Evolutionary conservation across 2,888 invertebrate genomes (phyloP), one percentile per base, ranked within the genome.

Genomic region (Leptarthrus brevirostris): DNA sequence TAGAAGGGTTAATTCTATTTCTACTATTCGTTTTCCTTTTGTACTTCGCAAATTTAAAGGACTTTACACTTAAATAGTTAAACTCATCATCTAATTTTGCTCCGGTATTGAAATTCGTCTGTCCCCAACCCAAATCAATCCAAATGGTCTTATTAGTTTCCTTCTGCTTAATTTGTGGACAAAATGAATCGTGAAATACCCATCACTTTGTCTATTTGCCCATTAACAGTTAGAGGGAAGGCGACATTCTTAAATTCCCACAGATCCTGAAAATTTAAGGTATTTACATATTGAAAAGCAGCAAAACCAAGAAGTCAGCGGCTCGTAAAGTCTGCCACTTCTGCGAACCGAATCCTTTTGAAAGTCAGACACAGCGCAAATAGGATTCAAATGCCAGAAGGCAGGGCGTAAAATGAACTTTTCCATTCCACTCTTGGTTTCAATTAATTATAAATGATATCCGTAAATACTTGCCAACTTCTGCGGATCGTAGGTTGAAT

Each of bases 381-480:
- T 72, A 72, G 53, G 47, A 72, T 66, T 53, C 30, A 30, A 52
- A 52, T 61, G 53, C 64, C 64, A 66, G 47, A 24, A 66, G 64
- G 47, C 64, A 69, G 30, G 16, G 49, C 69, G 22, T 26, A 34
- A 14, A 69, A 69, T 52, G 69, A 69, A 69, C 52, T 69, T 69
- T 52, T 52, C 30, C 69, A 12, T 18, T 26, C 30, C 26, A 61
- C 0, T 8, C 16, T 24, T 40, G 44, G 64, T 14, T 64, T 70
- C 64, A 61, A 75, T 75, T 75, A 75, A 75, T 75, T 75, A 75
- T 75, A 74, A 75, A 75, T 75, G 75, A 75, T 75, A 73, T 70
- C 73, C 75, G 75, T 75, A 75, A 75, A 75, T 75, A 75, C 73
- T 75, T 71, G 71, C 71, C 75, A 75, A 75, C 73, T 75, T 75